Evolutionary conservation across 2,888 invertebrate genomes (phyloP).

Genomic region (Chalcis sispes): DNA sequence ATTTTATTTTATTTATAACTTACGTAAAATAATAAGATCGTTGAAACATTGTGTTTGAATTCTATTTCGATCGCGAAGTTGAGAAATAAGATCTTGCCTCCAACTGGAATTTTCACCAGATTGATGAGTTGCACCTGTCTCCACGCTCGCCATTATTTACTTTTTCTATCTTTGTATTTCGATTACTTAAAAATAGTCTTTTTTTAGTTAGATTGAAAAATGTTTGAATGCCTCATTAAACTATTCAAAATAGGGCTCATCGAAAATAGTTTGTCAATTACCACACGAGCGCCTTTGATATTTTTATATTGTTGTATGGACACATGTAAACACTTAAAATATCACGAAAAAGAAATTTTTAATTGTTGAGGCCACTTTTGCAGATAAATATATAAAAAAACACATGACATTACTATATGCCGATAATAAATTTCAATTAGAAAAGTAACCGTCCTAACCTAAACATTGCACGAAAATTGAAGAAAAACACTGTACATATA

Average conservation of each 20-base stretch:
- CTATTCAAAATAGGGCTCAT: constrained; percentile 35
- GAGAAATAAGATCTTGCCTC: constrained; percentile 84
- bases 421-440: constrained; percentile 62
- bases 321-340: background rate
- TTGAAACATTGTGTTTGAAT: constrained; percentile 86
- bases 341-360: background rate
- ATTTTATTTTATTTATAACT: constrained; percentile 73
- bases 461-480: constrained; percentile 39
- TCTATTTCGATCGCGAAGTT: constrained; percentile 86
- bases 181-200: background rate
- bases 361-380: background rate
- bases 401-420: constrained; percentile 63
- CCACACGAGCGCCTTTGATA: constrained; percentile 21
- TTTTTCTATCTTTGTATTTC: background rate
- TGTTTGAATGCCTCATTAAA: background rate
- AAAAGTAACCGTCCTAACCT: constrained; percentile 69
- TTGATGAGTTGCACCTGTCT: constrained; percentile 62
- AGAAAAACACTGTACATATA: constrained; percentile 56
- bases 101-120: constrained; percentile 78
- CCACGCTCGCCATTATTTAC: constrained; percentile 67
- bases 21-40: constrained; percentile 89
- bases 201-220: background rate
- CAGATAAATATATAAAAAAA: constrained; percentile 53
- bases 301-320: constrained; percentile 11
- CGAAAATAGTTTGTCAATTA: constrained; percentile 28